Base-by-base conservation (phyloP, 2,113 vertebrate species). In the Phylloscopus trochilus region DNA sequence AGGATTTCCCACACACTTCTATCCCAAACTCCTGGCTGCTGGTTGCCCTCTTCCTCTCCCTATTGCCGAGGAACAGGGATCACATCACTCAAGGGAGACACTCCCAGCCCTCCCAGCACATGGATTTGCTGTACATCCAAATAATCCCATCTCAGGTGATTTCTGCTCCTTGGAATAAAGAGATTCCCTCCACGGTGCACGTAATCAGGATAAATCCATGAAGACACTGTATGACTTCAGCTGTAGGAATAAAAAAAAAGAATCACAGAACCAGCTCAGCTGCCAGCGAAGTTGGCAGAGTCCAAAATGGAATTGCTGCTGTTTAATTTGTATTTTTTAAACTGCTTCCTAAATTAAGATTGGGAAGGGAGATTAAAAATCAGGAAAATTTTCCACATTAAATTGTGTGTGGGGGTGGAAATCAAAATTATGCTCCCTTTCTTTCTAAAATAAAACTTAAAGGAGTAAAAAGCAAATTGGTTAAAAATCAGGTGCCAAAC, bases 61-160 rank as follows among this genome's bases (percentile, higher is more conserved):
- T 21, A 22, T 15, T 56, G 31, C 33, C 18, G 55, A 58, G 33
- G 56, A 67, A 7, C 7, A 13, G 11, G 5, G 23, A 30, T 56
- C 24, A 27, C 43, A 13, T 7, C 26, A 8, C 6, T 1, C 33
- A 20, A 11, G 9, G 15, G 7, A 23, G 13, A 35, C 52, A 2
- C 0, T 0, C 5, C 16, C 13, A 7, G 0, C 41, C n/a, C 60
- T 49, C 21, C n/a, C 28, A 3, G 41, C 14, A 27, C 2, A 1
- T 7, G 21, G 37, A 9, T 33, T 30, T 43, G 20, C 49, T 51
- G 13, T 7, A 2, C 20, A 33, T 31, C 51, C 37, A 35, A 51
- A 53, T 7, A 30, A 13, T n/a, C 26, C 26, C 15, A 7, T 28
- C 39, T 24, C 53, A 55, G 47, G 20, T 27, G 24, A 17, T 47